These are phyloP conservation scores for Hemiscyllium ocellatum DNA, from an alignment of 2,113 vertebrate species.

Conservation along the genomic window DNA sequence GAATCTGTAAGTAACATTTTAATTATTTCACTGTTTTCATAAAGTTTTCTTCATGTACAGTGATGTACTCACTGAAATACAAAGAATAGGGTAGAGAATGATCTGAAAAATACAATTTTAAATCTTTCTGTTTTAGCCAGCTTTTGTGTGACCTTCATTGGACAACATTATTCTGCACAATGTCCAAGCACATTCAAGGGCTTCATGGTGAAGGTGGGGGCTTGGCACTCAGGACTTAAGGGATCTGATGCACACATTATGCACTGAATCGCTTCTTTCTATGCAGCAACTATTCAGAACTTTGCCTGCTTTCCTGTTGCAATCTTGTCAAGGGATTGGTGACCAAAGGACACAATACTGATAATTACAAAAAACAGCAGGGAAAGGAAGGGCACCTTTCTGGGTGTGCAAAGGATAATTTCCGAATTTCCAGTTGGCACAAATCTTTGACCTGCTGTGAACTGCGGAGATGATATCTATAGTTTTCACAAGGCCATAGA, in stretches of 20 bases:
- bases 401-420: no score
- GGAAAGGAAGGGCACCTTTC: background rate
- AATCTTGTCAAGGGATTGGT: background rate
- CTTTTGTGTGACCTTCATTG: background rate
- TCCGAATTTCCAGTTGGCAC: no score
- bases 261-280: background rate
- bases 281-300: background rate
- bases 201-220: background rate
- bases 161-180: background rate
- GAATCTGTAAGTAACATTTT: background rate
- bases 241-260: background rate
- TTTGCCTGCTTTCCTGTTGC: background rate
- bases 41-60: background rate
- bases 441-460: no score
- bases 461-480: no score
- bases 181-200: background rate
- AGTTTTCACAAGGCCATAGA: background rate
- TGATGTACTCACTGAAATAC: background rate
- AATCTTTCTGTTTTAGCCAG: background rate
- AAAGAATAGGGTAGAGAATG: background rate
- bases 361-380: background rate
- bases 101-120: background rate
- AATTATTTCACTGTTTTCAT: background rate
- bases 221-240: no score
- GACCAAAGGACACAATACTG: background rate